Evolutionary conservation across 2,113 vertebrate genomes (phyloP), one percentile per base, ranked within the genome.

Genomic region (Periophthalmus modestus): DNA sequence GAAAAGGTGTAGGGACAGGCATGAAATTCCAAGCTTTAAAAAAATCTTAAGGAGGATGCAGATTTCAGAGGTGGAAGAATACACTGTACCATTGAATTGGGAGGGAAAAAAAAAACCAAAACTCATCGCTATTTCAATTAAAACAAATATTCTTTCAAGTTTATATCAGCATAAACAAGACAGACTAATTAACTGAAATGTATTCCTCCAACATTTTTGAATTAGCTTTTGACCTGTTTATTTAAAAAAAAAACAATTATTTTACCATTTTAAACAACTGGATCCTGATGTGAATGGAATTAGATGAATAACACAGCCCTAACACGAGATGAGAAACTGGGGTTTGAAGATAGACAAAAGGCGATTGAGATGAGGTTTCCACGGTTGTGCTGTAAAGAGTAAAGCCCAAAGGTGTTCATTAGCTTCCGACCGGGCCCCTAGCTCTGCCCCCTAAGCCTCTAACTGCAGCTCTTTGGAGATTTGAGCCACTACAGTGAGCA

Each of bases 341-440:
- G 4, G 21, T 69, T 71, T 66, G 73, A 62, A 72, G 77, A 81
- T 70, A 24, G 72, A 12, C 79, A 65, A 50, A 36, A 73, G 54
- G 61, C 12, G 69, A 63, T n/a, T 57, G n/a, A 28, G 63, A 71
- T 66, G 55, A 81, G 18, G 82, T 87, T 84, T 76, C 77, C 78
- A 58, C 33, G 79, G 68, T 18, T 73, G 68, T 6, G 62, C 48
- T 16, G 34, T 21, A 59, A 70, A 36, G 33, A 48, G n/a, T 69
- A 67, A 72, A 68, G 62, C 90, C 85, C 89, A 23, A 21, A 82
- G 88, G 90, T 87, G 77, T 83, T 91, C 77, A 89, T 92, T 91
- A 91, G 67, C 72, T 0, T 24, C 34, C 66, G 39, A 58, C 66
- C 73, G 24, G 75, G 67, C 66, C 59, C 28, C 66, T 1, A 3